Percentiles rank a stretch among this genome's conserved stretches.
Conservation (phyloP, 2,797 vertebrate species). For the Masticophis lateralis region DNA sequence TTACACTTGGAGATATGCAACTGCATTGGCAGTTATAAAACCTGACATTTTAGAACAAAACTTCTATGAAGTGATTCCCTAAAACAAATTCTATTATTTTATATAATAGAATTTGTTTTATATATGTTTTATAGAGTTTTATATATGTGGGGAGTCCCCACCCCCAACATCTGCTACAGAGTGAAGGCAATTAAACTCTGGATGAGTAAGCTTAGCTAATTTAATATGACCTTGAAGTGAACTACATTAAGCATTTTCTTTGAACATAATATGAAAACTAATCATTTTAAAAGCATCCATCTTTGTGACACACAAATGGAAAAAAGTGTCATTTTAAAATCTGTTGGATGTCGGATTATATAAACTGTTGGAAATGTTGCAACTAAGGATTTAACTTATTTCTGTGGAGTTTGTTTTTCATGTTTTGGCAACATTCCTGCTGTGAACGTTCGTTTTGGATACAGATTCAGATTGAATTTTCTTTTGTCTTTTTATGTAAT, state of each 20-base stretch:
- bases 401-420: fast-evolving
- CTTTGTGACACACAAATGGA: background rate
- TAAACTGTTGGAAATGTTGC: constrained; percentile 1
- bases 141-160: background rate
- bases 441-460: background rate
- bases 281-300: constrained; percentile 32
- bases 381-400: background rate
- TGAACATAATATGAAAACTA: constrained; percentile 27
- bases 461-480: background rate
- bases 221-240: constrained; percentile 31
- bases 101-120: background rate
- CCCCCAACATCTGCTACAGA: background rate
- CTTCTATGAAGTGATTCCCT: background rate
- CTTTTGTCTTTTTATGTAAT: background rate
- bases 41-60: background rate
- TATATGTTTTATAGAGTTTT: background rate
- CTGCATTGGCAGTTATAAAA: constrained; percentile 7
- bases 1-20: background rate
- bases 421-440: background rate
- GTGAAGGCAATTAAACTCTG: constrained; percentile 15
- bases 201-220: constrained; percentile 26
- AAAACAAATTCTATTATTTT: background rate
- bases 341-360: background rate
- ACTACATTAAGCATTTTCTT: constrained; percentile 36
- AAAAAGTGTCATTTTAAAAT: background rate